A percentile compares a stretch with the other conserved stretches of the same genome.
Conservation (phyloP, 2,888 invertebrate genomes). For the Kryphioiulus occultus region DNA sequence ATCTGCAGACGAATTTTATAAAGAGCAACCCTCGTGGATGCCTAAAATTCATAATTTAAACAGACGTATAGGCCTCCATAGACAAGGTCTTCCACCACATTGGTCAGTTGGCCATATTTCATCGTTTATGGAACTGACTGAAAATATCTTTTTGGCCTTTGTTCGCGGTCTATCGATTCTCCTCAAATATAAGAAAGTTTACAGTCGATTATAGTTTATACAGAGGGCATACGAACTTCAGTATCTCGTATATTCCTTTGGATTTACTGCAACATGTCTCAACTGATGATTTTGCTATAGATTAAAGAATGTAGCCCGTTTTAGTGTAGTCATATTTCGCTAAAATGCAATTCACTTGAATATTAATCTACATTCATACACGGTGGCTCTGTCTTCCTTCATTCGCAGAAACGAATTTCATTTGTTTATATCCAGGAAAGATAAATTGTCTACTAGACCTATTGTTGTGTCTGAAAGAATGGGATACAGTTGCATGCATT, state of each 20-base stretch:
- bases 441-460: no score
- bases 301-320: background rate
- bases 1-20: background rate
- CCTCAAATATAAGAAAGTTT: background rate
- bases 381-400: background rate
- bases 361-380: background rate
- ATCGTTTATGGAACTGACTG: background rate
- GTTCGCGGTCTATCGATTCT: background rate
- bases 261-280: background rate
- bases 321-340: background rate
- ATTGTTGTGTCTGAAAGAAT: no score
- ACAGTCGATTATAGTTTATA: background rate
- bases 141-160: background rate
- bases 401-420: background rate
- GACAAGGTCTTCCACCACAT: background rate
- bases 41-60: background rate
- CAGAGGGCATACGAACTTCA: background rate
- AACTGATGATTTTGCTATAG: background rate
- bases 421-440: background rate
- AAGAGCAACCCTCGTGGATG: background rate
- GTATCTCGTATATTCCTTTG: background rate
- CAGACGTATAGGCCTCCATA: background rate
- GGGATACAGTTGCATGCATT: no score
- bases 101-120: background rate
- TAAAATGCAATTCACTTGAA: background rate